Percentiles rank a stretch among this genome's conserved stretches.
These are phyloP conservation scores for Nasonia longicornis DNA, from an alignment of 1,140 invertebrate genomes.

Conservation along the genomic window DNA sequence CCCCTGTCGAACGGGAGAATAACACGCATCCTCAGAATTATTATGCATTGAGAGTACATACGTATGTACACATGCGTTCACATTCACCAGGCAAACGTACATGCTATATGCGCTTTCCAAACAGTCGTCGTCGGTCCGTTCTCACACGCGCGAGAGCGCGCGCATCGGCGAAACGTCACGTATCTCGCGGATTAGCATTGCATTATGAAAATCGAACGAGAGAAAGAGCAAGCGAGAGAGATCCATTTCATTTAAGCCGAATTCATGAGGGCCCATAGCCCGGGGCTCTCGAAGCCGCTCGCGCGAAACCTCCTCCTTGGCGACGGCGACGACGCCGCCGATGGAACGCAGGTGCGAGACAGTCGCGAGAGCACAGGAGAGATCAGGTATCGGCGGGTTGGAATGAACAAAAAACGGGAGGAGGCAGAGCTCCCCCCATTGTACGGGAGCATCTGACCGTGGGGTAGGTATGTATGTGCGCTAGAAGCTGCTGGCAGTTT, in stretches of 20 bases:
- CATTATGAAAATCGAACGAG: constrained; percentile 51
- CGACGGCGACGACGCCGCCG: constrained; percentile 30
- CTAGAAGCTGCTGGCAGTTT: constrained; percentile 65
- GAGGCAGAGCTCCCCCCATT: constrained; percentile 59
- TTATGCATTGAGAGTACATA: not conserved
- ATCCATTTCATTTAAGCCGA: constrained; percentile 70
- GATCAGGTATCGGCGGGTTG: constrained; percentile 63
- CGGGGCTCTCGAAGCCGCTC: constrained; percentile 21
- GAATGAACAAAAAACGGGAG: constrained; percentile 47
- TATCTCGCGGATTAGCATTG: constrained; percentile 59
- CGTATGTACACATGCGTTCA: not conserved
- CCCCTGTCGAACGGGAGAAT: constrained; percentile 53
- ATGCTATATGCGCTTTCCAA: constrained; percentile 15
- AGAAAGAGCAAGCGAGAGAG: constrained; percentile 7
- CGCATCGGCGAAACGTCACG: constrained; percentile 41
- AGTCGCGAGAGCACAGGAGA: not conserved
- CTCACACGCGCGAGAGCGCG: constrained; percentile 35
- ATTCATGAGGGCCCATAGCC: constrained; percentile 62
- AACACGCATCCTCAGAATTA: not conserved
- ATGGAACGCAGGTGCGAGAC: not conserved
- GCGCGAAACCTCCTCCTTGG: constrained; percentile 37
- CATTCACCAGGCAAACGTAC: not conserved
- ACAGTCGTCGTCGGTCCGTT: constrained; percentile 8
- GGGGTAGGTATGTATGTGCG: constrained; percentile 54
- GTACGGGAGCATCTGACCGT: constrained; percentile 67